Evolutionary conservation across 2,888 invertebrate genomes (phyloP), one percentile per base, ranked within the genome.

Genomic region (Dyspetes luteomarginatus): DNA sequence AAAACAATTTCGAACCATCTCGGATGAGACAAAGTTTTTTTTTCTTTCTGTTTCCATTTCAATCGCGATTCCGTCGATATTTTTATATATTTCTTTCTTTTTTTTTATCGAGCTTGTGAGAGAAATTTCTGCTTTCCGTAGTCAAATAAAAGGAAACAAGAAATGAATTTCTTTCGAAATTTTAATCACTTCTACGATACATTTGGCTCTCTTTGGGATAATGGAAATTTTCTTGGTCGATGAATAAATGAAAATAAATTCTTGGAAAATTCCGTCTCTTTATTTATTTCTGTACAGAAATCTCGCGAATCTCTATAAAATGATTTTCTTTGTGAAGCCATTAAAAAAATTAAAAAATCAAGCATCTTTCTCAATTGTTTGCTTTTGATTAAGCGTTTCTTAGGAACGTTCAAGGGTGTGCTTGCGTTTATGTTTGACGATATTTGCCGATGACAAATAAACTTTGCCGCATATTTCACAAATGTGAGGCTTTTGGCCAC

Each of bases 1-100:
- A 19, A 22, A 24, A 9, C 65, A n/a, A n/a, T n/a, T 36, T 15
- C 43, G 36, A 64, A 78, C 68, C 81, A 28, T 72, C 67, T 73
- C 58, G 68, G 68, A 68, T 30, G 56, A 73, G 64, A 62, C 76
- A 67, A 79, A 22, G 7, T 12, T 22, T 5, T 17, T 26, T 74
- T 9, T 9, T 43, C 62, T 60, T 43, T 19, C 17, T 12, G 5
- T 12, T 9, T 50, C 22, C 28, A 2, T 24, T 43, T 52, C 24
- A 19, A 24, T 28, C 24, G 30, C 45, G 45, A 55, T 19, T 41
- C 30, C 48, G 69, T 71, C 15, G 15, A 4, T 7, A 15, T 26
- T 26, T 19, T 15, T 48, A 50, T 64, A 58, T 43, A 74, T 22
- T 43, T 45, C n/a, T 60, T 50, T 7, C 48, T 60, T 62, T 4